Evolutionary conservation across 2,113 vertebrate genomes (phyloP).

Genomic region (Actinemys pallida): DNA sequence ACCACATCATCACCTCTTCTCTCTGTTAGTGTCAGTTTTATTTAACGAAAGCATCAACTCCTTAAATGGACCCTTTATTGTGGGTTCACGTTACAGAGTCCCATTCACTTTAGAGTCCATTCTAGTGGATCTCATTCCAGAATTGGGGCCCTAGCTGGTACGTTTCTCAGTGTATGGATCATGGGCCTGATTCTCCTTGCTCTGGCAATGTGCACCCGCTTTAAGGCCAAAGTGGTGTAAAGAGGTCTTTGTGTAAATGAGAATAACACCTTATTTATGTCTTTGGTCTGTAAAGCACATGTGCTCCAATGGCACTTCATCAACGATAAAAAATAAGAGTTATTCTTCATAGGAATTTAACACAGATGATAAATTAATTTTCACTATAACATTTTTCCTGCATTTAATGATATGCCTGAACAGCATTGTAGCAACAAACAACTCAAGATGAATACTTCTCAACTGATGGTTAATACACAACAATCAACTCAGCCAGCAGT

Average conservation of each 20-base stretch:
- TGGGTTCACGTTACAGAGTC: background rate
- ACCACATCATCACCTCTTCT: rapidly evolving
- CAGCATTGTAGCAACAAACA: conserved; percentile 17
- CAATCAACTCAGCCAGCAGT: background rate
- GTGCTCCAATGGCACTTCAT: background rate
- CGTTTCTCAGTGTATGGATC: background rate
- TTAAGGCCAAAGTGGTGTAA: background rate
- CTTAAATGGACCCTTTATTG: background rate
- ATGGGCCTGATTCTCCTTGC: background rate
- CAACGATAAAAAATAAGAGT: background rate
- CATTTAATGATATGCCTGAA: background rate
- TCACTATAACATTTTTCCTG: background rate
- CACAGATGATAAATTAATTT: background rate
- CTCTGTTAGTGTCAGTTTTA: rapidly evolving
- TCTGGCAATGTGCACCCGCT: background rate
- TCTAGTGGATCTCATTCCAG: background rate
- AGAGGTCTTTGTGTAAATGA: background rate
- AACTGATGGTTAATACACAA: background rate
- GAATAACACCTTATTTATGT: background rate
- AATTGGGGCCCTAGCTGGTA: background rate
- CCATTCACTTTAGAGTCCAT: background rate
- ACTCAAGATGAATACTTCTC: conserved; percentile 13
- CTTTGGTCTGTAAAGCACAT: background rate
- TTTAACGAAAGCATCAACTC: background rate
- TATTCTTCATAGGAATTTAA: background rate